Evolutionary conservation across 1,140 invertebrate species (phyloP), one percentile per base, ranked within the genome.

Genomic region (Tetramorium simillimum): DNA sequence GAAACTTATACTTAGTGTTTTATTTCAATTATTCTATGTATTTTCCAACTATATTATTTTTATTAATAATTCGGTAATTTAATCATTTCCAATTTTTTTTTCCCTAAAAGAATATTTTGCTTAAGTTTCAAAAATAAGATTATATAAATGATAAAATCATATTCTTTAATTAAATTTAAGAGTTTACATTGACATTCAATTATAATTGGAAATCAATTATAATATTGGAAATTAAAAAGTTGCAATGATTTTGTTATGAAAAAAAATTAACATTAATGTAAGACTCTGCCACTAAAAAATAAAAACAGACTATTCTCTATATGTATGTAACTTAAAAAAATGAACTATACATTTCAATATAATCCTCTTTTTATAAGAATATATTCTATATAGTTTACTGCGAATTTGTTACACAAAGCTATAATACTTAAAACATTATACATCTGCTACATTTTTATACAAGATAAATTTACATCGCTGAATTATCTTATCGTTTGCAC

Each of bases 401-500:
- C 10, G 5, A 51, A 51, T 80, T 69, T 69, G 46, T 53, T 53
- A 72, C 33, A 43, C 33, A 56, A 56, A 16, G 10, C 10, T 80
- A 9, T 56, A 40, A 40, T 9, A 53, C 18, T 40, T 12, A 6
- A 56, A 49, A 53, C 18, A 43, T 62, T 16, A 70, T 28, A 69
- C 28, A 53, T 56, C 3, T 51, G n/a, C n/a, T 40, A 24, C 18
- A 51, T 14, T 16, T 51, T 3, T 53, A 12, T 69, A 73, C 21
- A 60, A 73, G 16, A 40, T 51, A 65, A 63, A 16, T 63, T 85
- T 65, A 78, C 33, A 65, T 37, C 16, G 12, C 40, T 43, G 14
- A 14, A 24, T 69, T 70, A 40, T 16, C 18, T 89, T 86, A 91
- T 88, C 9, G 51, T 89, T 67, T 91, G 53, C 6, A 96, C 92